phyloP scores from a whole-genome alignment of 2,888 invertebrate species.

The Aphidoletes aphidimyza region DNA sequence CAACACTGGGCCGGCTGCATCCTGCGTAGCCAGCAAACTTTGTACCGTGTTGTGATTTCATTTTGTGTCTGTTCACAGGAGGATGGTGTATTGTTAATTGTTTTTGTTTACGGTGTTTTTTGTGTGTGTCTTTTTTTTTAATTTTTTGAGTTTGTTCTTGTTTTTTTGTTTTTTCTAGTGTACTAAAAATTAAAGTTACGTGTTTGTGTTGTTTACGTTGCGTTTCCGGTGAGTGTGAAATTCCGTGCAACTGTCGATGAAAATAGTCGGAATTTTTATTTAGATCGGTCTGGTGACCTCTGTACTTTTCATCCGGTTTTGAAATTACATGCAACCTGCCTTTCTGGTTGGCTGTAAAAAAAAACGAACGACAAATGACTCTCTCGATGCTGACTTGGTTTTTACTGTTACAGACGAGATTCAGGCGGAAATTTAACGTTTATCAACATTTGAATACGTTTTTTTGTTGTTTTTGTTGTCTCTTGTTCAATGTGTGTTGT shows the following conservation, averaged over 20 bases:
- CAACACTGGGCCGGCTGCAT: neutral
- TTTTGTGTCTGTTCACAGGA: neutral
- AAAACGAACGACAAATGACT: neutral
- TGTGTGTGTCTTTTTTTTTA: neutral
- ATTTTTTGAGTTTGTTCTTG: neutral
- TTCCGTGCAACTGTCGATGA: neutral
- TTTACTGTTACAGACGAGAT: too few species aligned
- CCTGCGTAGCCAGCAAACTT: neutral
- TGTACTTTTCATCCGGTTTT: neutral
- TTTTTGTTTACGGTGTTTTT: neutral
- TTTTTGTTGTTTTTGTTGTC: neutral
- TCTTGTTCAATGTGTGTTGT: neutral
- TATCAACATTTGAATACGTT: neutral
- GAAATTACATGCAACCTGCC: neutral
- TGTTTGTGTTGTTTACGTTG: constrained; percentile 27
- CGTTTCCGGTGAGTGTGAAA: neutral
- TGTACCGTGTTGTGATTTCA: constrained; percentile 1
- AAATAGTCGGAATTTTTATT: neutral
- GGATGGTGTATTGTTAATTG: neutral
- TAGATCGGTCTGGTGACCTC: neutral
- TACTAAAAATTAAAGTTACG: too few species aligned
- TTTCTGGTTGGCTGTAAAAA: neutral
- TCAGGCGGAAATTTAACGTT: neutral
- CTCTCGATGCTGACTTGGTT: neutral
- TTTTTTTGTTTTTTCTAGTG: neutral